A percentile compares a stretch with the other conserved stretches of the same genome.
Evolutionary conservation across 2,888 invertebrate genomes (phyloP).

Genomic region (Meteorus cinctellus): DNA sequence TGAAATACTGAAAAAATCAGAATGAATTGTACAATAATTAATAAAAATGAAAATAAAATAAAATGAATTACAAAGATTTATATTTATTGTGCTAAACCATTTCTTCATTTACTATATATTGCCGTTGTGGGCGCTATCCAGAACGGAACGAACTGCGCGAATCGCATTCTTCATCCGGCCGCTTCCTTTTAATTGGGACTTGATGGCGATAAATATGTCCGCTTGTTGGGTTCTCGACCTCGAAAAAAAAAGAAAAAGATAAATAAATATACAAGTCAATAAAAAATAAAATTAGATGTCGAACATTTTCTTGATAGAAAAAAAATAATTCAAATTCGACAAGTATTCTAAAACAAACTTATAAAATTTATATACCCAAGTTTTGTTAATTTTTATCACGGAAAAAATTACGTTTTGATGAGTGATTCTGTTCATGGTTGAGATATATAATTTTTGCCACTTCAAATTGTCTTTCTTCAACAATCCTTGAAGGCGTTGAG

Average conservation of each 20-base stretch:
- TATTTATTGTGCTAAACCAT: slow-evolving; percentile 24
- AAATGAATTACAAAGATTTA: slow-evolving; percentile 29
- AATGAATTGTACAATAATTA: slow-evolving; percentile 19
- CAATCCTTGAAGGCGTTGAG: slow-evolving; percentile 18
- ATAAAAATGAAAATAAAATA: slow-evolving; percentile 23
- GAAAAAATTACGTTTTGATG: slow-evolving; percentile 24
- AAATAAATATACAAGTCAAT: not conserved
- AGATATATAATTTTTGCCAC: not conserved
- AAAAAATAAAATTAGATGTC: slow-evolving; percentile 10
- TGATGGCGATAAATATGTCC: slow-evolving; percentile 45
- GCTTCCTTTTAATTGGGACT: slow-evolving; percentile 45
- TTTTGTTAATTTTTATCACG: not conserved
- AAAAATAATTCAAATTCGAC: too few relatives aligned
- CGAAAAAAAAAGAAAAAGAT: slow-evolving; percentile 32
- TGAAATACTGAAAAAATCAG: slow-evolving; percentile 25
- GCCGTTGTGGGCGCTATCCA: slow-evolving; percentile 57
- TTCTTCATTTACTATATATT: slow-evolving; percentile 26
- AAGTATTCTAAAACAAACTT: not conserved
- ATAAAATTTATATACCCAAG: not conserved
- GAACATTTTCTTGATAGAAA: slow-evolving; percentile 5
- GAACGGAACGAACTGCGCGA: slow-evolving; percentile 69
- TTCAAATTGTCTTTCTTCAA: slow-evolving; percentile 13
- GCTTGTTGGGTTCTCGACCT: slow-evolving; percentile 39
- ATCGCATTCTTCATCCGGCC: slow-evolving; percentile 57
- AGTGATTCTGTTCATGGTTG: slow-evolving; percentile 36